phyloP scores from a whole-genome alignment of 92 coral and sea anemone species.

The Parazoanthus darwini region DNA sequence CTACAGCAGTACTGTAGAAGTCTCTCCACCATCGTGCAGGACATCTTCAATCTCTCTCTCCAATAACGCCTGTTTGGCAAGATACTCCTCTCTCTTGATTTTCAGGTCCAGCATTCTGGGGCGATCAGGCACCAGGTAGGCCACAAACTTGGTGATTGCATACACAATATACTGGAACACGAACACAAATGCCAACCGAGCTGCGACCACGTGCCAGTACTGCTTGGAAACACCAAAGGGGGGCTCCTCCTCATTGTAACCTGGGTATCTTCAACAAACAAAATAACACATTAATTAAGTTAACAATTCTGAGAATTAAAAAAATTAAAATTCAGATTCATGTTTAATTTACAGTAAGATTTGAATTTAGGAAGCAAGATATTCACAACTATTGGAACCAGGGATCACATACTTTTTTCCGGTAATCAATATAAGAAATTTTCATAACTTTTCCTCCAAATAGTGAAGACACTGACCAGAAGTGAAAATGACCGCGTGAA shows the following conservation, averaged over 20 bases:
- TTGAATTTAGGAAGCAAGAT: no score
- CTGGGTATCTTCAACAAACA: constrained; percentile 66
- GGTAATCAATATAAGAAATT: no score
- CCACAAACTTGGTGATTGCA: constrained; percentile 83
- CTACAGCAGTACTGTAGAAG: constrained; percentile 10
- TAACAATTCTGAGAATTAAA: no score
- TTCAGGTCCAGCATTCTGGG: constrained; percentile 83
- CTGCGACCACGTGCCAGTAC: constrained; percentile 96
- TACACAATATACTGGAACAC: constrained; percentile 97
- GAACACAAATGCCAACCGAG: constrained; percentile 88
- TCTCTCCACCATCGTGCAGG: not conserved
- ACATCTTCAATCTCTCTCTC: constrained; percentile 37
- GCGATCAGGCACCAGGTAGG: constrained; percentile 92
- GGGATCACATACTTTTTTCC: no score
- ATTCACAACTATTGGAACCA: no score
- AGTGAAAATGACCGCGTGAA: no score
- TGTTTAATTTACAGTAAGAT: no score
- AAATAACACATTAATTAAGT: not conserved
- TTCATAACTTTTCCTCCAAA: no score
- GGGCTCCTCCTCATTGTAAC: constrained; percentile 59
- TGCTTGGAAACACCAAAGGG: constrained; percentile 85
- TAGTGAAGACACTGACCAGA: no score
- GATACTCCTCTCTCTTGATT: constrained; percentile 88
- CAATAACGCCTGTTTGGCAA: constrained; percentile 81
- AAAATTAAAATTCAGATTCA: no score